Evolutionary conservation across 2,113 vertebrate genomes (phyloP).

Genomic region (Actenoides lindsayi): DNA sequence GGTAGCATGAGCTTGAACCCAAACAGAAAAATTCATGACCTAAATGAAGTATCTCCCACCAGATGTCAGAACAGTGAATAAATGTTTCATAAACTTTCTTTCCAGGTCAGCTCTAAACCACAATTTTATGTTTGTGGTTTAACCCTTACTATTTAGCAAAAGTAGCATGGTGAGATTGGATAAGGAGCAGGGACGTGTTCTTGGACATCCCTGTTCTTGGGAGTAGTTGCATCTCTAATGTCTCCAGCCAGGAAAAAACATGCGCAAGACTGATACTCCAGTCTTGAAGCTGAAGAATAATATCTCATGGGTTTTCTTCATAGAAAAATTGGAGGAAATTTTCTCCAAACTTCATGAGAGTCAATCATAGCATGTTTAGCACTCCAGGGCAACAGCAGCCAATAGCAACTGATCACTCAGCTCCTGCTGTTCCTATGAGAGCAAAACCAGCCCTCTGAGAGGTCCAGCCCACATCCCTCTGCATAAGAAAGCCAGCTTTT

Average conservation of each 20-base stretch:
- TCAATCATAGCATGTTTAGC: neutral
- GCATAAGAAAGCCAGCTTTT: neutral
- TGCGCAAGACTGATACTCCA: neutral
- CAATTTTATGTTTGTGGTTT: neutral
- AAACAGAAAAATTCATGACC: slow-evolving; percentile 38
- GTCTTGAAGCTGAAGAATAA: neutral
- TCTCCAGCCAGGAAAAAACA: neutral
- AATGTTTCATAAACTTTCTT: slow-evolving; percentile 51
- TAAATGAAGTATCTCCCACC: slow-evolving; percentile 29
- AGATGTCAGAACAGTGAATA: slow-evolving; percentile 20
- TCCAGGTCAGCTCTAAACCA: slow-evolving; percentile 7
- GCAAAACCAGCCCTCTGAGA: no score
- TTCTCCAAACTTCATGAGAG: neutral
- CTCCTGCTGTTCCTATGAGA: neutral
- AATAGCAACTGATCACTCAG: neutral
- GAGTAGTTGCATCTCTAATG: accelerated
- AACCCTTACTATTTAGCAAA: neutral
- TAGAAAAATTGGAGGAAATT: neutral
- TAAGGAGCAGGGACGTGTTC: neutral
- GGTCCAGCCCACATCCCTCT: neutral
- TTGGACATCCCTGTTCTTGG: neutral
- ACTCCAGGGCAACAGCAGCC: neutral
- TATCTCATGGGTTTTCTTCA: neutral
- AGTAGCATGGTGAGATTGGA: accelerated
- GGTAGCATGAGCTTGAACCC: neutral